phyloP scores from a whole-genome alignment of 2,113 vertebrate species.

The Myodes glareolus region DNA sequence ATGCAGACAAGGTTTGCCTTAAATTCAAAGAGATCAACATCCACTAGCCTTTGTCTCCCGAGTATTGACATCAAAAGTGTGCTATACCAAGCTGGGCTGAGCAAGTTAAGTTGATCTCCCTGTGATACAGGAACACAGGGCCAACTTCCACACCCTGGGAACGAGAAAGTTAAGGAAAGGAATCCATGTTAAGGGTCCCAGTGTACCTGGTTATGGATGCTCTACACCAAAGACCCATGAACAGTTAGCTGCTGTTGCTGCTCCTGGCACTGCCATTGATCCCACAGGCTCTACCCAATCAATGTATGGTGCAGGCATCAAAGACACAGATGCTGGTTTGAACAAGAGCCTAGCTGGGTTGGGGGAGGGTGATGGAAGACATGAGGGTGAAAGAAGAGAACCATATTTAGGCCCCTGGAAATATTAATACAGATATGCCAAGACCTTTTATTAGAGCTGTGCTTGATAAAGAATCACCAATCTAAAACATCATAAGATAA shows the following conservation, averaged over 20 bases:
- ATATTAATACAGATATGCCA: not conserved
- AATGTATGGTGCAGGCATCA: not conserved
- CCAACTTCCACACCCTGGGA: not conserved
- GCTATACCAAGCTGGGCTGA: not conserved
- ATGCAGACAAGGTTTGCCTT: not conserved
- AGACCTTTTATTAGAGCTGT: not conserved
- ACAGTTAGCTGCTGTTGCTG: not conserved
- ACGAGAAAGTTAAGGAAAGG: not conserved
- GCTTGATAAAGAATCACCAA: not conserved
- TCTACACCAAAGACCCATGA: not conserved
- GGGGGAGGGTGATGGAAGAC: not conserved
- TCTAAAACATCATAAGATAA: not conserved
- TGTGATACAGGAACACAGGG: not conserved
- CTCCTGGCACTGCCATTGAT: not conserved
- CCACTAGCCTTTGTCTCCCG: not conserved
- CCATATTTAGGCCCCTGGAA: not conserved
- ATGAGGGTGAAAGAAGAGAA: not conserved
- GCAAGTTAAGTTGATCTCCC: not conserved
- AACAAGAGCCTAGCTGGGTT: not conserved
- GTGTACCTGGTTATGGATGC: not conserved
- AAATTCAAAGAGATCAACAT: not conserved
- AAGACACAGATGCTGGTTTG: not conserved
- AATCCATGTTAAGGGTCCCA: not conserved
- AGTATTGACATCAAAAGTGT: not conserved
- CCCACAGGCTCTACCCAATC: not conserved